Conservation (phyloP, 2,797 vertebrate genomes). For the Sternotherus odoratus region DNA sequence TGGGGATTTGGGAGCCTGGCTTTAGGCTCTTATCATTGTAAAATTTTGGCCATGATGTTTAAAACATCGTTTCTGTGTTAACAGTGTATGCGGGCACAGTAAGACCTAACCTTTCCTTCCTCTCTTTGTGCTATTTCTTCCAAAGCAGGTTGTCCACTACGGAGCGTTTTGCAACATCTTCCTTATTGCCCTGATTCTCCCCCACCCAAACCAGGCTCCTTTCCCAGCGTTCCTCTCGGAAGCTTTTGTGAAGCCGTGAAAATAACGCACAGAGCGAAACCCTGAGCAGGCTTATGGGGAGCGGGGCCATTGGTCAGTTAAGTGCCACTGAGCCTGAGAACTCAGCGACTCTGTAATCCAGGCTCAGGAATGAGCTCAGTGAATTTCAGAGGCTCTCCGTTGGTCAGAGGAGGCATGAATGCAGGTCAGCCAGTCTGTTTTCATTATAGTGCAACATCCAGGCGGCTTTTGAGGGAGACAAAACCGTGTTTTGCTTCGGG, state of each 20-base stretch:
- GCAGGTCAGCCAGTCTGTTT: background rate
- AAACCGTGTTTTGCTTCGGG: conserved; percentile 50
- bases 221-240: background rate
- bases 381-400: background rate
- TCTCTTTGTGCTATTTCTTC: background rate
- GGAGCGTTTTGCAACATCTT: conserved; percentile 41
- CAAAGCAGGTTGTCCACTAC: conserved; percentile 8
- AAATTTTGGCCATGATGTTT: background rate
- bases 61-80: background rate
- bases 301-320: background rate
- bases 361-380: background rate
- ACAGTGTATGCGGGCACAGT: background rate
- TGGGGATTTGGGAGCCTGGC: background rate
- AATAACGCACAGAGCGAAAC: background rate
- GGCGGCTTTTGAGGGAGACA: conserved; percentile 32
- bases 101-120: conserved; percentile 15
- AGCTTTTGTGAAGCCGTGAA: background rate
- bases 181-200: background rate
- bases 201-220: background rate
- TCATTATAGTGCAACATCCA: background rate
- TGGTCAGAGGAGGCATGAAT: conserved; percentile 18
- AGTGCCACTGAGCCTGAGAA: background rate
- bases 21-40: background rate
- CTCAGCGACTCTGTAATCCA: background rate
- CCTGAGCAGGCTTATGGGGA: background rate